A percentile compares a stretch with the other conserved stretches of the same genome.
phyloP scores from a whole-genome alignment of 2,113 vertebrate genomes.

The Delphinus delphis region DNA sequence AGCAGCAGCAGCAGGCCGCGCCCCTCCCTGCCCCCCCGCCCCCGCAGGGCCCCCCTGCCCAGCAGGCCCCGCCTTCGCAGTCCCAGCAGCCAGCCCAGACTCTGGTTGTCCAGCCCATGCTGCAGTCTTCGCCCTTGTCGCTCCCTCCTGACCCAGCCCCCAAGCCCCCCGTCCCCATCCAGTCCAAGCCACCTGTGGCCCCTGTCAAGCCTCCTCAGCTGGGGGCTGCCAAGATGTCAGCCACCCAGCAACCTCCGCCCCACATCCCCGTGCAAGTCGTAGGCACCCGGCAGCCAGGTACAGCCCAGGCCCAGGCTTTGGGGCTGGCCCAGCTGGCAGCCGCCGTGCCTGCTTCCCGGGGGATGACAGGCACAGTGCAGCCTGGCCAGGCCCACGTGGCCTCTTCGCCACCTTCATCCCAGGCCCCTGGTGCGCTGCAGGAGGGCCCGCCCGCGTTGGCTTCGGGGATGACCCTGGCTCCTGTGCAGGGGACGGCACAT shows the following conservation, averaged over 20 bases:
- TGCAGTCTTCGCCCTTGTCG: slow-evolving; percentile 88
- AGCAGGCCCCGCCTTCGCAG: slow-evolving; percentile 82
- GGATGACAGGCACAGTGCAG: slow-evolving; percentile 84
- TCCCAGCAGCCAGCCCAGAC: slow-evolving; percentile 88
- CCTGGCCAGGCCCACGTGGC: slow-evolving; percentile 81
- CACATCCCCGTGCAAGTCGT: slow-evolving; percentile 97
- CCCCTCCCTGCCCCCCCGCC: slow-evolving; percentile 82
- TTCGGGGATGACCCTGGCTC: slow-evolving; percentile 83
- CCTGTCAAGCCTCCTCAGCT: slow-evolving; percentile 85
- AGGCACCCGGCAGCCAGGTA: slow-evolving; percentile 91
- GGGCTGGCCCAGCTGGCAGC: slow-evolving; percentile 90
- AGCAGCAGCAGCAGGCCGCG: slow-evolving; percentile 74
- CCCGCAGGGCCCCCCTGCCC: slow-evolving; percentile 86
- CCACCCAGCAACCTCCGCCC: slow-evolving; percentile 84
- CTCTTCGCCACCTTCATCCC: slow-evolving; percentile 80
- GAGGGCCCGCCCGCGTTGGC: slow-evolving; percentile 79
- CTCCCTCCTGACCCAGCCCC: slow-evolving; percentile 82
- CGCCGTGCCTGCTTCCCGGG: slow-evolving; percentile 79
- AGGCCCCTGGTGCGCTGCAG: slow-evolving; percentile 79
- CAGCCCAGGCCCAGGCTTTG: slow-evolving; percentile 90
- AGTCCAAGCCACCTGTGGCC: slow-evolving; percentile 90
- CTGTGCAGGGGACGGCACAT: slow-evolving; percentile 84
- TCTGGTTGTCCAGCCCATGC: slow-evolving; percentile 95
- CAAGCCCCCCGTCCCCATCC: slow-evolving; percentile 92
- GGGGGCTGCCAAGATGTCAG: slow-evolving; percentile 83